These are phyloP conservation scores for Edolisoma coerulescens DNA, from an alignment of 2,113 vertebrate genomes.

Conservation along the genomic window DNA sequence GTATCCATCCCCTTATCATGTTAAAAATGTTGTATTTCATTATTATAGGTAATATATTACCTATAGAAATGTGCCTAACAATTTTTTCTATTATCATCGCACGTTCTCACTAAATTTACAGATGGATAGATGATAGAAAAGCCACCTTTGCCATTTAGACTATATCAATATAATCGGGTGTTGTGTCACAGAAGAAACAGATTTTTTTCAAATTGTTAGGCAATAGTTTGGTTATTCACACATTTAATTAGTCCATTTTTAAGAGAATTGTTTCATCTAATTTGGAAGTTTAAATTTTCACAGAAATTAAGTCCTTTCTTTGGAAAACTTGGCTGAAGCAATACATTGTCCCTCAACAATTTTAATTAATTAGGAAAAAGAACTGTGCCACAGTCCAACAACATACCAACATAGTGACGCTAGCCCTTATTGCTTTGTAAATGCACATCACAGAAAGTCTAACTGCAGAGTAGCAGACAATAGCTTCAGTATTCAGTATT, in stretches of 20 bases:
- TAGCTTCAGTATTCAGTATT: slow-evolving; percentile 20
- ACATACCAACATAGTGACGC: slow-evolving; percentile 23
- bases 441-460: slow-evolving; percentile 7
- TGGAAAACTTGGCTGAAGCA: slow-evolving; percentile 40
- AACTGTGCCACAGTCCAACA: slow-evolving; percentile 37
- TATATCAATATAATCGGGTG: not conserved
- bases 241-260: not conserved
- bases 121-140: not conserved
- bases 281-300: slow-evolving; percentile 42
- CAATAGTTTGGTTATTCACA: not conserved
- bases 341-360: slow-evolving; percentile 56
- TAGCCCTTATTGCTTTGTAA: slow-evolving; percentile 47
- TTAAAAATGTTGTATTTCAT: not conserved
- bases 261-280: not conserved
- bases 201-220: not conserved
- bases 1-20: not conserved
- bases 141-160: not conserved
- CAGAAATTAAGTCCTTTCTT: slow-evolving; percentile 53
- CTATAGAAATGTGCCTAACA: not conserved
- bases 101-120: not conserved
- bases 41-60: not conserved
- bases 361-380: slow-evolving; percentile 56
- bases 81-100: not conserved
- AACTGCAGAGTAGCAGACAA: not conserved
- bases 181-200: not conserved